Base-by-base conservation (phyloP, 1,140 invertebrate genomes). In the Vanessa tameamea region DNA sequence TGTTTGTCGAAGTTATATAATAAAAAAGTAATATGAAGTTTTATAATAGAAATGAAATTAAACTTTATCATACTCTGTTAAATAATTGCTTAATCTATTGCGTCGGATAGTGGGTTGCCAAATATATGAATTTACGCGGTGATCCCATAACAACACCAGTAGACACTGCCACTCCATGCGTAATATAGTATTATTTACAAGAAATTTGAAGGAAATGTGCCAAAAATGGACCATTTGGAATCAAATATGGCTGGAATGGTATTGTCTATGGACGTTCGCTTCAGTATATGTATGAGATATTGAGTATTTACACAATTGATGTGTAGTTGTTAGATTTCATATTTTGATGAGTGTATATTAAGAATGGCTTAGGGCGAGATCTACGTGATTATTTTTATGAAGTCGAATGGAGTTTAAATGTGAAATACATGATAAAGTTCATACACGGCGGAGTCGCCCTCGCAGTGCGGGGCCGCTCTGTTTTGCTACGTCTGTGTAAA, bases 221-320 rank as follows among this genome's bases (percentile, higher is more conserved):
- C 90, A 92, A 92, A 92, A 89, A 83, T 76, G 89, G 89, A 91
- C 87, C 87, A 89, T 88, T 84, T 51, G 71, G 67, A 75, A 76
- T 65, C 68, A 75, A 73, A 76, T 50, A 37, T 69, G 74, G 78
- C 78, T 78, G 78, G 75, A 80, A 75, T 78, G 80, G 79, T 80
- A 80, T 76, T 78, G 77, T 83, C 75, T 78, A 80, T 77, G 77
- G 71, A 72, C 74, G 70, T 77, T 77, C 43, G 61, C 71, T 77
- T 43, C 55, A 75, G 59, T 37, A 65, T 63, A 61, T 43, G 43
- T 66, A 66, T 70, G 23, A 57, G 43, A 37, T 47, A 64, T 23
- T 64, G 13, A 71, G n/a, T 71, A 64, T 71, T 64, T 71, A 71
- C 69, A 71, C 26, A 37, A 23, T 69, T 43, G 53, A 16, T 69